Percentiles rank a stretch among this genome's conserved stretches.
Conservation (phyloP, 1,140 invertebrate species). For the Paralvinella palmiformis region DNA sequence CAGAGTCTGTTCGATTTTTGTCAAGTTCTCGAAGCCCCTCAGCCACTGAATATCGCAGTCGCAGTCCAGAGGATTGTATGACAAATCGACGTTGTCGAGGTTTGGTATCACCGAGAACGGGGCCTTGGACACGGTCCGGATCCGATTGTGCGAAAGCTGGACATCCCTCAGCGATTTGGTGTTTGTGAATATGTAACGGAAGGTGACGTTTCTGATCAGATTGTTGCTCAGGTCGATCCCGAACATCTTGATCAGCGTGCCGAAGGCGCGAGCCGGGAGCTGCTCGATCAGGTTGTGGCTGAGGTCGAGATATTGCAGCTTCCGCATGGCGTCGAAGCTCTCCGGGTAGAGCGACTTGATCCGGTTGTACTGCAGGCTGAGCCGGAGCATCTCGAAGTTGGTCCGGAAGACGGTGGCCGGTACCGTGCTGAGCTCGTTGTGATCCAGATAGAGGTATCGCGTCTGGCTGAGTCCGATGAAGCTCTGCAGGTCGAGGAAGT, state of each 20-base stretch:
- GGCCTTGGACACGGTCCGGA: neutral
- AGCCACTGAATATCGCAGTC: neutral
- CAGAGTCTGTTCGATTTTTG: neutral
- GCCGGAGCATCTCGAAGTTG: neutral
- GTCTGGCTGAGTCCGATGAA: neutral
- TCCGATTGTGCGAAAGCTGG: neutral
- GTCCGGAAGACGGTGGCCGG: neutral
- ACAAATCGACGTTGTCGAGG: neutral
- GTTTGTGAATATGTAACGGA: neutral
- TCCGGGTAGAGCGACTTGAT: neutral
- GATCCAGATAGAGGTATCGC: neutral
- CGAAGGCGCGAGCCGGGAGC: conserved; percentile 68
- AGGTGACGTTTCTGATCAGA: neutral
- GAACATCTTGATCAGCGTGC: neutral
- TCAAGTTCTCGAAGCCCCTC: neutral
- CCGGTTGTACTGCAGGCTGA: neutral
- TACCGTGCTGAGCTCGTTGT: neutral
- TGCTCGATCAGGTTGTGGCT: conserved; percentile 72
- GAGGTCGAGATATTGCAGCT: conserved; percentile 72
- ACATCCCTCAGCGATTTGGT: neutral
- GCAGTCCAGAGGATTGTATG: neutral
- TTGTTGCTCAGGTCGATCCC: neutral
- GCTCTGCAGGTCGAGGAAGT: neutral
- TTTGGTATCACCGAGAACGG: neutral
- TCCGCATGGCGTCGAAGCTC: neutral